These are phyloP conservation scores for Phalacrocorax carbo DNA, from an alignment of 2,113 vertebrate species.

Conservation along the genomic window DNA sequence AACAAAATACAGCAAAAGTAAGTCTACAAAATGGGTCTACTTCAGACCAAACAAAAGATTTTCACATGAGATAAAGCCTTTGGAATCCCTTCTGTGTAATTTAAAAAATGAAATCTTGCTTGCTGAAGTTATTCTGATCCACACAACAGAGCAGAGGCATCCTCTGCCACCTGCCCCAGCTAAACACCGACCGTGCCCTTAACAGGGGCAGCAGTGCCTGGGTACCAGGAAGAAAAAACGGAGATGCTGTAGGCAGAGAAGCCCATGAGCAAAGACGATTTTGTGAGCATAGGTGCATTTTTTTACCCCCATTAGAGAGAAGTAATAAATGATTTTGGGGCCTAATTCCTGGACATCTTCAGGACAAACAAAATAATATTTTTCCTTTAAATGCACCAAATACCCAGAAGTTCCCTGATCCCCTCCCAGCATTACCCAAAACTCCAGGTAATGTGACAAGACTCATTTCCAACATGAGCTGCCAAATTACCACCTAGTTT, in stretches of 20 bases:
- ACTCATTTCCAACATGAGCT: neutral
- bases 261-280: neutral
- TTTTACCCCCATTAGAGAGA: neutral
- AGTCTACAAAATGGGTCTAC: neutral
- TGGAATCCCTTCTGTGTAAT: neutral
- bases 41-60: neutral
- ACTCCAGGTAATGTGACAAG: neutral
- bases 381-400: neutral
- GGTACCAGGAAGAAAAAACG: neutral
- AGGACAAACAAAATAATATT: neutral
- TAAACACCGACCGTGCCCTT: rapidly evolving
- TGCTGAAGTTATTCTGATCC: neutral
- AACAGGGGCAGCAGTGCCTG: rapidly evolving
- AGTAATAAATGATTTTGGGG: neutral
- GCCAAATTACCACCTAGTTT: neutral
- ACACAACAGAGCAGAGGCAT: neutral
- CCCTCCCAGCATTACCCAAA: neutral
- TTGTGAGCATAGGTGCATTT: neutral
- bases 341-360: neutral
- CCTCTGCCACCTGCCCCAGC: neutral
- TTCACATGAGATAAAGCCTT: neutral
- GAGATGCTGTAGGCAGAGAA: neutral
- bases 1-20: neutral
- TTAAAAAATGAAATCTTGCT: neutral
- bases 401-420: neutral